A percentile compares a stretch with the other conserved stretches of the same genome.
These are phyloP conservation scores for Rhogogaster chlorosoma DNA, from an alignment of 2,888 invertebrate species.

Conservation along the genomic window DNA sequence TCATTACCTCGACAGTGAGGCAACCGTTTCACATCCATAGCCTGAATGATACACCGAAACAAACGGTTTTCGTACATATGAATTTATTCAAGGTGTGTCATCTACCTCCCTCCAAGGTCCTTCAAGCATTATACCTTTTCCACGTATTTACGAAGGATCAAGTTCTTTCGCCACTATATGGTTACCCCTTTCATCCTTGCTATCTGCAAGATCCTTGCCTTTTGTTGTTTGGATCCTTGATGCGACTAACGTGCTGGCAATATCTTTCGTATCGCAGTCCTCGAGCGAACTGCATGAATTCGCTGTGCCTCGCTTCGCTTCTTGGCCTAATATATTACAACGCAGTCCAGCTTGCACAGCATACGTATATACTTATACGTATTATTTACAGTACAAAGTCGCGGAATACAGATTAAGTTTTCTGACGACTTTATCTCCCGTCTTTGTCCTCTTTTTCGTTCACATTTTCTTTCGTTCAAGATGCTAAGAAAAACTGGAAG, in stretches of 20 bases:
- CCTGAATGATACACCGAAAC: not conserved
- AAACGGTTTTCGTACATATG: not conserved
- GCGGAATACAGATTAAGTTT: not conserved
- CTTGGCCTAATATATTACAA: not conserved
- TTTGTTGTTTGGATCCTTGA: slow-evolving; percentile 23
- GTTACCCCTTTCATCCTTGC: slow-evolving; percentile 3
- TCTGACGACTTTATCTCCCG: slow-evolving; percentile 5
- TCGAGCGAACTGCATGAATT: slow-evolving; percentile 43
- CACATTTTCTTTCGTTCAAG: not conserved
- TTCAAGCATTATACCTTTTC: not conserved
- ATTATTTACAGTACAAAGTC: not conserved
- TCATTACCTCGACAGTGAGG: not conserved
- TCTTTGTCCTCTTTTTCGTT: not conserved
- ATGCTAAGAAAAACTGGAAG: not conserved
- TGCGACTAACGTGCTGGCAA: not conserved
- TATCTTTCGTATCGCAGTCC: slow-evolving; percentile 29
- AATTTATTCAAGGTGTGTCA: not conserved
- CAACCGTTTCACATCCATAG: not conserved
- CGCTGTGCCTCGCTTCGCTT: slow-evolving; percentile 8
- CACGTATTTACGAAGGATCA: slow-evolving; percentile 5
- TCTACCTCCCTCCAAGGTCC: not conserved
- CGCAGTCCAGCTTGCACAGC: not conserved
- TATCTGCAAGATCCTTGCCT: slow-evolving; percentile 16
- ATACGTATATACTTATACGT: not conserved
- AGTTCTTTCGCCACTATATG: not conserved